Evolutionary conservation across 2,888 invertebrate species (phyloP).

Genomic region (Theodoxus fluviatilis): DNA sequence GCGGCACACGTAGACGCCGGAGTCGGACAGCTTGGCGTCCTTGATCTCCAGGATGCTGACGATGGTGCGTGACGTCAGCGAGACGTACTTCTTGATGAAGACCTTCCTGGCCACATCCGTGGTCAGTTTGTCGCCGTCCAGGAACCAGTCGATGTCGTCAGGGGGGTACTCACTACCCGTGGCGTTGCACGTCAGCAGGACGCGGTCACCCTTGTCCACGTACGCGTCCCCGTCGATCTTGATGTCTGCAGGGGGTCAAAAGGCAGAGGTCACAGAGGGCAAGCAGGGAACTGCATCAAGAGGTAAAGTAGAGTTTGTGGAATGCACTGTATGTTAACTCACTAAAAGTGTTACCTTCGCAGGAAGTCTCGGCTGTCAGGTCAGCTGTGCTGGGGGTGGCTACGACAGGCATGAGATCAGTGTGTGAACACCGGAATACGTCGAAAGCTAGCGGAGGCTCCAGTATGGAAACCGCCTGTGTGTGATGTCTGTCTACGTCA

Average conservation of each 20-base stretch:
- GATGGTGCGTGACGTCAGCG: conserved; percentile 41
- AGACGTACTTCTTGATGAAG: conserved; percentile 42
- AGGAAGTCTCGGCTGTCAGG: no score
- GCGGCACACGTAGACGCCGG: conserved; percentile 44
- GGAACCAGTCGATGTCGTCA: conserved; percentile 51
- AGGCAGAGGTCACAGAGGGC: neutral
- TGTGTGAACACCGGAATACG: no score
- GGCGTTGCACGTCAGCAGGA: conserved; percentile 49
- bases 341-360: no score
- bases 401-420: no score
- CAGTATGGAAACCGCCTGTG: no score
- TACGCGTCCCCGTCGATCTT: conserved; percentile 37
- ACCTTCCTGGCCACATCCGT: conserved; percentile 40
- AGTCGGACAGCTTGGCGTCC: conserved; percentile 37
- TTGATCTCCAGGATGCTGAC: conserved; percentile 43
- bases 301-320: no score
- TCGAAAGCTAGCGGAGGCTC: no score
- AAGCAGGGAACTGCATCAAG: no score
- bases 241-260: conserved; percentile 32
- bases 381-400: no score
- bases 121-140: conserved; percentile 42
- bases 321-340: no score
- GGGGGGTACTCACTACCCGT: conserved; percentile 45
- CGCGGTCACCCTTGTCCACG: conserved; percentile 43
- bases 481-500: no score